Base-by-base conservation (phyloP, 1,140 invertebrate genomes). In the Eriosoma lanigerum region DNA sequence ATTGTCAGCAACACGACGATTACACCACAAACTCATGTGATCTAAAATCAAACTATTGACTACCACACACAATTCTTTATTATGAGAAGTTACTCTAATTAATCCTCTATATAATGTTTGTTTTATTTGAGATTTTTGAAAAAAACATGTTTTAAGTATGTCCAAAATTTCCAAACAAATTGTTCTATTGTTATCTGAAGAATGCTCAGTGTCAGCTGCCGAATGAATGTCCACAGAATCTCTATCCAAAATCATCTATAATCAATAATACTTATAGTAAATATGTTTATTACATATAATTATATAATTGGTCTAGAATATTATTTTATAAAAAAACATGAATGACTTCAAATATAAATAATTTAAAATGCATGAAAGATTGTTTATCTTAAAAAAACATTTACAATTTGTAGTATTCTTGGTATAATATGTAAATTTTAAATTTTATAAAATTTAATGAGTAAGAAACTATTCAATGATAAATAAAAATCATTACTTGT, bases 111-210 rank as follows among this genome's bases (percentile, higher is more conserved):
- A 78, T 5, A 78, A 13, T 62, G 75, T 62, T 26, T 38, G 56
- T 60, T 78, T 78, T 10, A 78, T 78, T 62, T 78, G 56, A 0
- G 75, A 52, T 78, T 78, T 78, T 78, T 78, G 75, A 56, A 62
- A 78, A 78, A 78, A 78, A 62, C 75, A 78, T 6, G 38, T 78
- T 48, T 78, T 78, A 48, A 78, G 75, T 19, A 60, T 26, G 4
- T 78, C 75, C 32, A 78, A 78, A 62, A 78, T 78, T 78, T 78
- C 75, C 12, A 78, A 62, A 48, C 75, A 78, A 62, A 78, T 78
- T 62, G 75, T 19, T 62, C 46, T 78, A 48, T 75, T 73, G 19
- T 76, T 78, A 24, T 78, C 75, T 26, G 73, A 62, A 26, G 21
- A 62, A 60, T 78, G 24, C 17, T 78, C 75, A 62, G 54, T 10